Base-by-base conservation (phyloP, 2,888 invertebrate genomes). In the Ferdinandea cuprea region DNA sequence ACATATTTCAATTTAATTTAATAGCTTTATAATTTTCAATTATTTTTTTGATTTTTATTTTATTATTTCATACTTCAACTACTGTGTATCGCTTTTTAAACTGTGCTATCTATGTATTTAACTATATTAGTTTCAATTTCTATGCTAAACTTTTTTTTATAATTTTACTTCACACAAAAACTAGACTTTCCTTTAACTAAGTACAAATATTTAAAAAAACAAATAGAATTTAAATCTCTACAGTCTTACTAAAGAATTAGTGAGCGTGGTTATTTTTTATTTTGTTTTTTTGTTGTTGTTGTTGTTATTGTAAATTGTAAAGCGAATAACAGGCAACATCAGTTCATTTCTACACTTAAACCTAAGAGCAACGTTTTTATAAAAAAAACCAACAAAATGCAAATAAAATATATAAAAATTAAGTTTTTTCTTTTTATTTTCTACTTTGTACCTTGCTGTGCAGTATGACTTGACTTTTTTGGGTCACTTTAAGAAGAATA, bases 301-400 rank as follows among this genome's bases (percentile, higher is more conserved):
- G n/a, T n/a, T n/a, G n/a, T n/a, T n/a, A n/a, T n/a, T n/a, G n/a
- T n/a, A n/a, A 32, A 68, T 74, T 56, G 40, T 69, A 37, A 63
- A 28, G 48, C 11, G 19, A 44, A 44, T 21, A 44, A 44, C 44
- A 44, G 8, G 19, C 30, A 69, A 69, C 59, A 58, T 65, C 6
- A 19, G 48, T 63, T 65, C 8, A 25, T 69, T 48, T 63, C 8
- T 63, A 40, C 58, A 61, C 48, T 54, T 81, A 81, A 72, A 77
- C 61, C 77, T 81, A 77, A 81, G 81, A 81, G 77, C 71, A 71
- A 72, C 71, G 81, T 77, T 71, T 81, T 77, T 61, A 81, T 77
- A 71, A 77, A 81, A 77, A 71, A 81, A 77, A 71, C 69, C 56
- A 74, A 80, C 40, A 74, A 44, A 80, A 74, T 28, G 58, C 25